Evolutionary conservation across 2,113 vertebrate species (phyloP).

Genomic region (Bubalus kerabau): DNA sequence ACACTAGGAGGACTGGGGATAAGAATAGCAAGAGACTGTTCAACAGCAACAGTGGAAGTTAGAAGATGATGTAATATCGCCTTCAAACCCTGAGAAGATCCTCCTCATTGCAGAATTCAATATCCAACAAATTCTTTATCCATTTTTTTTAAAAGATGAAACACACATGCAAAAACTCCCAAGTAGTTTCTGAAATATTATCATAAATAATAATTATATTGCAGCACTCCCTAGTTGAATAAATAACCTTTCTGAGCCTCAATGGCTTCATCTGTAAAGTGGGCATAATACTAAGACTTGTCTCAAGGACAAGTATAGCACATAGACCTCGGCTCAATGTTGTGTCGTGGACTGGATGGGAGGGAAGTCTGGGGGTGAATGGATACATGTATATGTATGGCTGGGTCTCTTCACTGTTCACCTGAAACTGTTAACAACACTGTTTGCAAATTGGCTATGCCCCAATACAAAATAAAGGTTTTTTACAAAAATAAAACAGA

Average conservation of each 20-base stretch:
- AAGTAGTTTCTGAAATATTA: neutral
- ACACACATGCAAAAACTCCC: neutral
- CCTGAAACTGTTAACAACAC: neutral
- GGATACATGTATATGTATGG: neutral
- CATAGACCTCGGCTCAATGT: neutral
- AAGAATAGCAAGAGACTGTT: neutral
- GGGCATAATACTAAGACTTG: neutral
- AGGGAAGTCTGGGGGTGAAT: neutral
- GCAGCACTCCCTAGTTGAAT: neutral
- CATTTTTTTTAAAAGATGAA: neutral
- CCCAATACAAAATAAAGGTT: neutral
- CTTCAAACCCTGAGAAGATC: neutral
- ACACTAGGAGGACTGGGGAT: neutral
- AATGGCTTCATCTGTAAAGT: neutral
- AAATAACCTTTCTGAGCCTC: neutral
- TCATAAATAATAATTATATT: neutral
- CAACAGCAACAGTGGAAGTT: neutral
- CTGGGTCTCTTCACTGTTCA: neutral
- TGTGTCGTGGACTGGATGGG: neutral
- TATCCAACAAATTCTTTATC: neutral
- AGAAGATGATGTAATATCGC: neutral
- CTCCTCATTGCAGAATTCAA: neutral
- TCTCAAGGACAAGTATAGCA: neutral
- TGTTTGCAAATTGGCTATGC: neutral
- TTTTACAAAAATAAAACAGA: neutral